phyloP scores from a whole-genome alignment of 2,888 invertebrate genomes.

The Lochmaea capreae region DNA sequence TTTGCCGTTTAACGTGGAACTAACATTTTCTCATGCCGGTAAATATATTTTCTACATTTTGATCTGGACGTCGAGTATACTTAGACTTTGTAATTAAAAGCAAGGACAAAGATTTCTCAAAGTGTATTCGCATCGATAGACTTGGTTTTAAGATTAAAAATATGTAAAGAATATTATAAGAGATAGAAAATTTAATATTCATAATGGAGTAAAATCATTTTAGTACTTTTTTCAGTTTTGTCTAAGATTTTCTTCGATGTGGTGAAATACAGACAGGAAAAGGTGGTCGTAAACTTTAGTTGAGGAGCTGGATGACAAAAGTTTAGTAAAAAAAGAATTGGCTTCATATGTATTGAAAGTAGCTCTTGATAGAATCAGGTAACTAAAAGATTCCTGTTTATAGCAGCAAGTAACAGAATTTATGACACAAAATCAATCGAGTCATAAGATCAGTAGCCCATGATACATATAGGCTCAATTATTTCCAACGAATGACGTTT shows the following conservation, averaged over 20 bases:
- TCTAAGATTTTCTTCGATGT: slow-evolving; percentile 26
- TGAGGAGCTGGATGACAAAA: slow-evolving; percentile 10
- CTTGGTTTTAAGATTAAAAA: slow-evolving; percentile 27
- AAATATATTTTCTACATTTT: neutral
- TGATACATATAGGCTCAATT: no score
- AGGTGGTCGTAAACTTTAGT: slow-evolving; percentile 15
- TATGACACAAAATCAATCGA: no score
- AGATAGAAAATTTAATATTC: slow-evolving; percentile 35
- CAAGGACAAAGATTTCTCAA: slow-evolving; percentile 22
- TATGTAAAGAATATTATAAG: slow-evolving; percentile 31
- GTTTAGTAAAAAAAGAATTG: neutral
- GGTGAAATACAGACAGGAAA: neutral
- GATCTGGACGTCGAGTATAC: neutral
- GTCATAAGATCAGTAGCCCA: no score
- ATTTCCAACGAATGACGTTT: no score
- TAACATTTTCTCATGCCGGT: no score
- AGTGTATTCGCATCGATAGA: slow-evolving; percentile 24
- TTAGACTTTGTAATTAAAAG: slow-evolving; percentile 19
- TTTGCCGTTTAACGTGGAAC: no score
- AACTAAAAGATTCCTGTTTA: neutral
- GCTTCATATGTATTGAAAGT: neutral
- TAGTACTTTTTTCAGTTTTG: slow-evolving; percentile 30
- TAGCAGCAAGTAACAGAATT: neutral
- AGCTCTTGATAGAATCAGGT: neutral
- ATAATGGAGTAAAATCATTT: slow-evolving; percentile 36